Base-by-base conservation (phyloP, 2,888 invertebrate genomes). In the Hypomecis punctinalis region DNA sequence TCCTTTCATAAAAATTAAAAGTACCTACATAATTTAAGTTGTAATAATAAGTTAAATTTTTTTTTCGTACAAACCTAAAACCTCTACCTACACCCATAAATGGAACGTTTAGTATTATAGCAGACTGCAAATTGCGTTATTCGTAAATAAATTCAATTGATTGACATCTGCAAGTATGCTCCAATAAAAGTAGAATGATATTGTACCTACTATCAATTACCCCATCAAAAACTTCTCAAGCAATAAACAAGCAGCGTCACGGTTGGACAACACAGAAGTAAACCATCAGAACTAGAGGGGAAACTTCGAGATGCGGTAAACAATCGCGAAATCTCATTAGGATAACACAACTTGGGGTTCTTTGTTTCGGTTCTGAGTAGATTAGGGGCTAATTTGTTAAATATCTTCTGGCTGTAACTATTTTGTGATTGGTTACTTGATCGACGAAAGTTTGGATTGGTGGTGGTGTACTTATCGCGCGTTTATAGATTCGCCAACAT, bases 301-400 rank as follows among this genome's bases (percentile, higher is more conserved):
- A 35, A 65, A 65, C 46, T 61, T 64, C 57, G 57, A 59, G 56
- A 58, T 49, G 46, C 36, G 60, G 61, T 57, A 77, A 81, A 79
- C 79, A 78, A 75, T 76, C 72, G 75, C 43, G 58, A 69, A 78
- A 79, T 79, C 76, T 78, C 77, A 80, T 81, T 78, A 79, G 71
- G 67, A 70, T 71, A 73, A 73, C 65, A 71, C 64, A 68, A 71
- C 55, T 70, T 64, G 51, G 52, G 62, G 61, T 66, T 66, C 66
- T 69, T 69, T 68, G 68, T 73, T 73, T 67, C 63, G 36, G 51
- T 37, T 53, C 64, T 48, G 40, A 68, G 56, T 61, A 60, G 68
- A 71, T 72, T 73, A 71, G 46, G 48, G 63, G 37, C 43, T 71
- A 68, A 73, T 69, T 68, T 56, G 64, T 67, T 69, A 66, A 69